Conservation (phyloP, 2,888 invertebrate species). For the Nomada hirtipes region DNA sequence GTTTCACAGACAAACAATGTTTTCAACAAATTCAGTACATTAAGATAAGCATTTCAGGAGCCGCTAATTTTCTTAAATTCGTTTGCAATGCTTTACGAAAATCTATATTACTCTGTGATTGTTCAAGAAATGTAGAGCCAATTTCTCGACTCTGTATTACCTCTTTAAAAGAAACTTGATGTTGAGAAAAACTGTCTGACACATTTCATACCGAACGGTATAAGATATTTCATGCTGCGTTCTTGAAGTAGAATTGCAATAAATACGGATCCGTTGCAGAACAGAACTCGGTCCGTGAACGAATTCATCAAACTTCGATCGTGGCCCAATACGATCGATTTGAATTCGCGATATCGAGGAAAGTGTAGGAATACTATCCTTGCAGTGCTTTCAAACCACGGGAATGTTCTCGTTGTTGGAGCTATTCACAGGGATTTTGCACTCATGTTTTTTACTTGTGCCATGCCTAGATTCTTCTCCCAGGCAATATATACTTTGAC, state of each 20-base stretch:
- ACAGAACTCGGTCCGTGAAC: neutral
- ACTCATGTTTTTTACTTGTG: conserved; percentile 6
- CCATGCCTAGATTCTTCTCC: conserved; percentile 5
- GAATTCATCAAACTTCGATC: conserved; percentile 25
- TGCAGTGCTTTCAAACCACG: neutral
- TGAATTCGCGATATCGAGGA: conserved; percentile 7
- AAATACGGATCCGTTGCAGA: neutral
- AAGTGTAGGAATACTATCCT: neutral
- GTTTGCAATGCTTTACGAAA: no score
- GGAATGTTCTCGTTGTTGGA: neutral
- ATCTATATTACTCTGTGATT: no score
- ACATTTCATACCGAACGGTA: no score
- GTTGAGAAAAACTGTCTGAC: no score
- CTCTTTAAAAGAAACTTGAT: no score
- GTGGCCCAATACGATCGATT: conserved; percentile 7
- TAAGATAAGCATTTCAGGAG: no score
- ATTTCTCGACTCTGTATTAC: no score
- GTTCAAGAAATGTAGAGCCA: no score
- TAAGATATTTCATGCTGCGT: neutral
- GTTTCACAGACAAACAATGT: no score
- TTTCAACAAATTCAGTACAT: no score
- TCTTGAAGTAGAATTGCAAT: neutral
- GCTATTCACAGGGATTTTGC: neutral
- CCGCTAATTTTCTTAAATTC: no score
- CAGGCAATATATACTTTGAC: neutral